Percentiles rank a stretch among this genome's conserved stretches.
These are phyloP conservation scores for Eucera pruinosa DNA, from an alignment of 2,888 invertebrate species.

Conservation along the genomic window DNA sequence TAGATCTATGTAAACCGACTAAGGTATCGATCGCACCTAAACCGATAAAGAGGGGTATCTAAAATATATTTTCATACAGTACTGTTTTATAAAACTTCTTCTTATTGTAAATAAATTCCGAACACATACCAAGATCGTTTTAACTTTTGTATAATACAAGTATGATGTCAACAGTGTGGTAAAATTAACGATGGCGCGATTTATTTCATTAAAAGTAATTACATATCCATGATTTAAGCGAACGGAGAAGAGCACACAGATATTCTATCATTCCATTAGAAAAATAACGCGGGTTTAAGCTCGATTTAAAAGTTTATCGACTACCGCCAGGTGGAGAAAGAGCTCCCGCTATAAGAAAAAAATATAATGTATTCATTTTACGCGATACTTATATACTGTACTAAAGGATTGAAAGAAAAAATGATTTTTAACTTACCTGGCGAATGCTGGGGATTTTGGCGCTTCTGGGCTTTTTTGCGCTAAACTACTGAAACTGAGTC, in stretches of 20 bases:
- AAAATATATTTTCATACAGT: slow-evolving; percentile 70
- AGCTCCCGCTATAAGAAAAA: slow-evolving; percentile 77
- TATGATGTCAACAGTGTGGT: slow-evolving; percentile 18
- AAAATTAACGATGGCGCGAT: slow-evolving; percentile 4
- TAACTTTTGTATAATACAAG: slow-evolving; percentile 28
- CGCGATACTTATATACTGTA: not conserved
- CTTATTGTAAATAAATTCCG: slow-evolving; percentile 51
- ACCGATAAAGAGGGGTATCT: slow-evolving; percentile 93
- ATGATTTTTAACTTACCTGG: slow-evolving; percentile 71
- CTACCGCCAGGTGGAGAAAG: slow-evolving; percentile 82
- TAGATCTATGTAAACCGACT: slow-evolving; percentile 94
- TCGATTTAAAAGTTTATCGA: slow-evolving; percentile 10
- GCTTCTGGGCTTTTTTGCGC: slow-evolving; percentile 77
- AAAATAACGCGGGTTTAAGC: slow-evolving; percentile 23
- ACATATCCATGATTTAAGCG: slow-evolving; percentile 39
- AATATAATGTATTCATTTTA: not conserved
- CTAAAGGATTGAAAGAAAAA: not conserved
- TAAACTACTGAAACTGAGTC: slow-evolving; percentile 78
- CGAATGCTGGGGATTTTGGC: slow-evolving; percentile 77
- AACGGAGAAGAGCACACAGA: not conserved
- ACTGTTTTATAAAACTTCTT: slow-evolving; percentile 27
- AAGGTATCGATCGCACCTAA: slow-evolving; percentile 95
- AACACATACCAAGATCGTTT: slow-evolving; percentile 29
- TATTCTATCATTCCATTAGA: not conserved
- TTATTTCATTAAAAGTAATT: slow-evolving; percentile 28